phyloP scores from a whole-genome alignment of 2,888 invertebrate genomes.

The Lasioglossum figueresi region DNA sequence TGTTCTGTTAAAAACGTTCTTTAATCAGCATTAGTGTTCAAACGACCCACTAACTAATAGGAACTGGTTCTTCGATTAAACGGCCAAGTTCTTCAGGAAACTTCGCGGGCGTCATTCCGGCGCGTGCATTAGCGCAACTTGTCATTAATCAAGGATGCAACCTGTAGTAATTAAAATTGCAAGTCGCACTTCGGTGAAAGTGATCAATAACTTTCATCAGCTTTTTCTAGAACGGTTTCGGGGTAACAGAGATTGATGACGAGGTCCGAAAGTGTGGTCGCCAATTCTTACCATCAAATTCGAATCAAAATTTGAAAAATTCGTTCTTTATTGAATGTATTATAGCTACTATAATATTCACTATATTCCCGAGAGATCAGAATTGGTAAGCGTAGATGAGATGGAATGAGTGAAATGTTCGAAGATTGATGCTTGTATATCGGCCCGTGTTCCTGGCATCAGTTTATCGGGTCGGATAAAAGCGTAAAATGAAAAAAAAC shows the following conservation, averaged over 20 bases:
- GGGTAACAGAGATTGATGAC: slow-evolving; percentile 48
- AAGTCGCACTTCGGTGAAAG: slow-evolving; percentile 30
- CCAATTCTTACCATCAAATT: background rate
- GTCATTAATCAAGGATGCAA: slow-evolving; percentile 40
- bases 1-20: background rate
- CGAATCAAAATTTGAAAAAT: background rate
- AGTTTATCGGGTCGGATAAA: slow-evolving; percentile 37
- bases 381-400: background rate
- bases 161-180: slow-evolving; percentile 51
- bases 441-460: slow-evolving; percentile 24
- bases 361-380: background rate
- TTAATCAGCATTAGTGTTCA: background rate
- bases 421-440: background rate
- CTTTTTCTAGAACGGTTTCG: slow-evolving; percentile 24
- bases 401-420: background rate
- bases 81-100: slow-evolving; percentile 14
- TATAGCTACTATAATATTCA: too few relatives aligned
- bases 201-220: slow-evolving; percentile 56
- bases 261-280: slow-evolving; percentile 32
- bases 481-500: slow-evolving; percentile 55
- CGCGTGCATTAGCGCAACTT: slow-evolving; percentile 27
- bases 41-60: slow-evolving; percentile 6
- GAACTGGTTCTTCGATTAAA: slow-evolving; percentile 3
- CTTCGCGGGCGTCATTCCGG: slow-evolving; percentile 12
- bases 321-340: background rate